These are phyloP conservation scores for Nemotelus nigrinus DNA, from an alignment of 2,888 invertebrate genomes.

Conservation along the genomic window DNA sequence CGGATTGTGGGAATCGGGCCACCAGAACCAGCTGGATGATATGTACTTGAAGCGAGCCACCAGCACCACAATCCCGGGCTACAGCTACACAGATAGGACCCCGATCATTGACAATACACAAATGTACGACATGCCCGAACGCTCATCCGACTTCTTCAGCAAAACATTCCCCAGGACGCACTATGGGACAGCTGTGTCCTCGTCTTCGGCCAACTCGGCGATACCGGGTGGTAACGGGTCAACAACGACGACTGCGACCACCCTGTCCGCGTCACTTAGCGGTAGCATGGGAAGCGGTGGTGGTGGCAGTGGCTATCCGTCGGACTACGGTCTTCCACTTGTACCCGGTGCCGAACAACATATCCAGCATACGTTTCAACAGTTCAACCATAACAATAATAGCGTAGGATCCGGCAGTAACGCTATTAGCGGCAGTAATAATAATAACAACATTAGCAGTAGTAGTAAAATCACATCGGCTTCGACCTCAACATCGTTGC, in stretches of 20 bases:
- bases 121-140: slow-evolving; percentile 62
- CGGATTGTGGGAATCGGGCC: slow-evolving; percentile 77
- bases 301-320: slow-evolving; percentile 70
- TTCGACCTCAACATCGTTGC: slow-evolving; percentile 45
- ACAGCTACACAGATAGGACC: slow-evolving; percentile 76
- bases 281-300: slow-evolving; percentile 21
- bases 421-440: slow-evolving; percentile 63
- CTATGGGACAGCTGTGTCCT: slow-evolving; percentile 49
- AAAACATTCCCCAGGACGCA: slow-evolving; percentile 71
- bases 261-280: slow-evolving; percentile 56
- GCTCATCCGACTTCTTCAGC: slow-evolving; percentile 67
- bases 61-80: slow-evolving; percentile 69
- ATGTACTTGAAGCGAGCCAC: slow-evolving; percentile 70
- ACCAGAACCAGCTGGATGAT: slow-evolving; percentile 56
- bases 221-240: slow-evolving; percentile 33
- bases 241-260: slow-evolving; percentile 61
- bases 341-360: slow-evolving; percentile 66
- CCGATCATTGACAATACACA: slow-evolving; percentile 73
- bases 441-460: slow-evolving; percentile 47
- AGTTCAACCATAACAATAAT: slow-evolving; percentile 60
- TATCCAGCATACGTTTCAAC: slow-evolving; percentile 56
- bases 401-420: slow-evolving; percentile 55
- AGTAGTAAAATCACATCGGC: slow-evolving; percentile 40
- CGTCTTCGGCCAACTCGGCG: slow-evolving; percentile 58
- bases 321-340: slow-evolving; percentile 82